Evolutionary conservation across 2,888 invertebrate species (phyloP).

Genomic region (Xestia xanthographa): DNA sequence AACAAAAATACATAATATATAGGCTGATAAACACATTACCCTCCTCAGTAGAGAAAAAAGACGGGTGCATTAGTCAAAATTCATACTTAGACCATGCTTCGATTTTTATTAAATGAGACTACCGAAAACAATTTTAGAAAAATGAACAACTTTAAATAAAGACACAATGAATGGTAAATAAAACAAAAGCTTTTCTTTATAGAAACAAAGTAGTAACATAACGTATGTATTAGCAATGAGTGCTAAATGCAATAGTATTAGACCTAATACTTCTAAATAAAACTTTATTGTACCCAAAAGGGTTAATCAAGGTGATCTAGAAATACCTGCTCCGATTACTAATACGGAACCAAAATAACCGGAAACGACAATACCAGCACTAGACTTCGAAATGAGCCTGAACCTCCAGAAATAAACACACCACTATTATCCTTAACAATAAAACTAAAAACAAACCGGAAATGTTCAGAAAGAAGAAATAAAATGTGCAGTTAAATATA

Average conservation of each 20-base stretch:
- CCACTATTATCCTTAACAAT: slow-evolving; percentile 53
- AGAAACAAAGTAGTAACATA: neutral
- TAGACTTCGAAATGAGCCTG: slow-evolving; percentile 15
- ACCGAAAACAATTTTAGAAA: no score
- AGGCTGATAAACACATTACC: no score
- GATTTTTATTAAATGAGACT: no score
- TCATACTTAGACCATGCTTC: no score
- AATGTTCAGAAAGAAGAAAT: slow-evolving; percentile 39
- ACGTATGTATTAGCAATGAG: neutral
- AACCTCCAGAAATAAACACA: slow-evolving; percentile 19
- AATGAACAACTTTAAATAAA: no score
- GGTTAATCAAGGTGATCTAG: slow-evolving; percentile 8
- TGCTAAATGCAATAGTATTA: neutral
- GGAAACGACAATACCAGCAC: slow-evolving; percentile 23
- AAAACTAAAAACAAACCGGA: slow-evolving; percentile 50
- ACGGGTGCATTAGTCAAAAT: no score
- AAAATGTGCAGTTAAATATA: slow-evolving; percentile 27
- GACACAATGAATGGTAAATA: no score
- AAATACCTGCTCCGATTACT: slow-evolving; percentile 9
- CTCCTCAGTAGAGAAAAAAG: no score
- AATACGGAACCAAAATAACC: slow-evolving; percentile 11
- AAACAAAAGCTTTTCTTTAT: neutral
- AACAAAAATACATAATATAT: no score
- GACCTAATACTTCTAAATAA: slow-evolving; percentile 1
- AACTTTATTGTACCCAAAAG: slow-evolving; percentile 11